Evolutionary conservation across 2,888 invertebrate genomes (phyloP), one percentile per base, ranked within the genome.

Genomic region (Pristionchus fissidentatus): DNA sequence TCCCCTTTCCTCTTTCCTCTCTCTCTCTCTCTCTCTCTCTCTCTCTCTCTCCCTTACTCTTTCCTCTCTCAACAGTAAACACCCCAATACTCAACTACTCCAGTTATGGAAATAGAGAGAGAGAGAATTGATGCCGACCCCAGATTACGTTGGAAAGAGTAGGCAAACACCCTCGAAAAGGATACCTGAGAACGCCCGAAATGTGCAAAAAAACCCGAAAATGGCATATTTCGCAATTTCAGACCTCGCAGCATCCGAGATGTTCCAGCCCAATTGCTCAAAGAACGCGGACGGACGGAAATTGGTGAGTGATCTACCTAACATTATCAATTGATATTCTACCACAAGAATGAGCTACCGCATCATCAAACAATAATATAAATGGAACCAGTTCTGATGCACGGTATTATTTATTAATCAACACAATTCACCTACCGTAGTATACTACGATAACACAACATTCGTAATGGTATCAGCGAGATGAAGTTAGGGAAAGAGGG

Each of bases 251-350:
- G n/a, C 32, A 22, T 43, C 35, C 5, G 82, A 82, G 35, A 82
- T 82, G 82, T 66, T 46, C 19, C 82, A 82, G 35, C 82, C 85
- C 19, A 88, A 88, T 38, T 89, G 88, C 79, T 83, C 86, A 3
- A 79, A 81, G n/a, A 86, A 84, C 52, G 79, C 79, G 43, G 85
- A 84, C 46, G 85, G 84, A 75, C 62, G 85, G 38, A 86, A 82
- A 60, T 35, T 43, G 60, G 80, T 55, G 32, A 32, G 75, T 32
- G 22, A 38, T n/a, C n/a, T n/a, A n/a, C n/a, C n/a, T n/a, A n/a
- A n/a, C n/a, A n/a, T 60, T 49, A 15, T 49, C 19, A 15, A 49
- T 49, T 49, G 10, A 49, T 49, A 49, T 49, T 49, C 49, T 49
- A 10, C 10, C 10, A 49, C 49, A 49, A 49, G 19, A 49, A 49